Conservation (phyloP, 2,888 invertebrate species). For the Philaethria dido region DNA sequence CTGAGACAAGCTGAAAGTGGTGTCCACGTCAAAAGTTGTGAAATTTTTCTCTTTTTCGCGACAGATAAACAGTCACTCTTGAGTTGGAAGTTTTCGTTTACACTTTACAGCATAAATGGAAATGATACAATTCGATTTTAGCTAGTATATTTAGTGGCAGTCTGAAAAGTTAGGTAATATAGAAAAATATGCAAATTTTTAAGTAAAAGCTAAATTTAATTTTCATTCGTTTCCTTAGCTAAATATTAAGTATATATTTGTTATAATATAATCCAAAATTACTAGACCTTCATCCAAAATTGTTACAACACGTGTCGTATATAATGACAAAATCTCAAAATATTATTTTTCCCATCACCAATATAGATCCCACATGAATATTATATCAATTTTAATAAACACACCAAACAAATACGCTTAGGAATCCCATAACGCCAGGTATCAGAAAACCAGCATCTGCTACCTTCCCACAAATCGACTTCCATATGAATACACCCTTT, state of each 20-base stretch:
- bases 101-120: background rate
- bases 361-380: background rate
- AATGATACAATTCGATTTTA: background rate
- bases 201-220: too few species aligned
- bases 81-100: background rate
- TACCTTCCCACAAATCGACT: conserved; percentile 42
- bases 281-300: background rate
- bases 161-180: background rate
- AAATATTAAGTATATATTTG: too few species aligned
- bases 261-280: background rate
- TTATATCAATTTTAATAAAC: conserved; percentile 24
- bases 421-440: conserved; percentile 23
- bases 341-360: background rate
- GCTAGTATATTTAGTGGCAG: background rate
- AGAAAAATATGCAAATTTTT: too few species aligned
- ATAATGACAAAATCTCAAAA: background rate
- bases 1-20: conserved; percentile 9
- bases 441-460: conserved; percentile 35
- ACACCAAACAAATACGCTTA: conserved; percentile 22
- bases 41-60: conserved; percentile 51
- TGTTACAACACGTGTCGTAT: background rate
- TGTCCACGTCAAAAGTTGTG: conserved; percentile 13
- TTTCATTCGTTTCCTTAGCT: too few species aligned
- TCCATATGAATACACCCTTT: conserved; percentile 50
- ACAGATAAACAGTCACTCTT: conserved; percentile 3